phyloP scores from a whole-genome alignment of 1,140 invertebrate species.

The Drosophila mauritiana region DNA sequence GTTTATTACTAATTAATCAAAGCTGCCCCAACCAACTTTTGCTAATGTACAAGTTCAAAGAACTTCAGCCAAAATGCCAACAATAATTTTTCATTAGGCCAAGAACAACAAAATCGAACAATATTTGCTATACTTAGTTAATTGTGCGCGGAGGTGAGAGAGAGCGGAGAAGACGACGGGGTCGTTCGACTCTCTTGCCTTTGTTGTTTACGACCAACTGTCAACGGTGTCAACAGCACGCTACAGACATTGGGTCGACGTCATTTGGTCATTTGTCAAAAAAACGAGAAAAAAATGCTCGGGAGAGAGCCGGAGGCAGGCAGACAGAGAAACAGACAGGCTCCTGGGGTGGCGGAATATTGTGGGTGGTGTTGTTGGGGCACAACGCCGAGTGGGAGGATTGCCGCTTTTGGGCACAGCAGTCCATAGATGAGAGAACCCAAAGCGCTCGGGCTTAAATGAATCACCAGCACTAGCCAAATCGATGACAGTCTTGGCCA shows the following conservation, averaged over 20 bases:
- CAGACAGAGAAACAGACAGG: constrained; percentile 32
- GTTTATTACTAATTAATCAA: neutral
- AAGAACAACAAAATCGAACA: constrained; percentile 35
- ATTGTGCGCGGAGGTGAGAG: constrained; percentile 17
- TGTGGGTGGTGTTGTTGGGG: neutral
- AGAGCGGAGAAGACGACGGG: neutral
- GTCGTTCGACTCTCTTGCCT: constrained; percentile 32
- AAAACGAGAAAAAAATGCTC: constrained; percentile 1
- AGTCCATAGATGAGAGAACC: neutral
- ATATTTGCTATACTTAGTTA: constrained; percentile 41
- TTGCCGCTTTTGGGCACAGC: constrained; percentile 10
- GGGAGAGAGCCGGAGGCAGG: constrained; percentile 1
- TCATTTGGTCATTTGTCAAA: constrained; percentile 57
- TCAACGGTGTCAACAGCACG: constrained; percentile 55
- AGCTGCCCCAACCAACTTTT: neutral
- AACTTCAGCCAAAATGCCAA: constrained; percentile 35
- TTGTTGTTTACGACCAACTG: constrained; percentile 59
- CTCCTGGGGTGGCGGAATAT: neutral
- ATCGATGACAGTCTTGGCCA: neutral
- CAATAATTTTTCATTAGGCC: constrained; percentile 46
- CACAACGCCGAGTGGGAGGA: neutral
- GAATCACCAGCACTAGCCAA: constrained; percentile 17
- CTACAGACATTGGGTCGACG: constrained; percentile 53
- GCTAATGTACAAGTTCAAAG: constrained; percentile 31
- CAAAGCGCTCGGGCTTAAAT: constrained; percentile 2